These are phyloP conservation scores for Itoplectis maculator DNA, from an alignment of 2,888 invertebrate genomes.

Conservation along the genomic window DNA sequence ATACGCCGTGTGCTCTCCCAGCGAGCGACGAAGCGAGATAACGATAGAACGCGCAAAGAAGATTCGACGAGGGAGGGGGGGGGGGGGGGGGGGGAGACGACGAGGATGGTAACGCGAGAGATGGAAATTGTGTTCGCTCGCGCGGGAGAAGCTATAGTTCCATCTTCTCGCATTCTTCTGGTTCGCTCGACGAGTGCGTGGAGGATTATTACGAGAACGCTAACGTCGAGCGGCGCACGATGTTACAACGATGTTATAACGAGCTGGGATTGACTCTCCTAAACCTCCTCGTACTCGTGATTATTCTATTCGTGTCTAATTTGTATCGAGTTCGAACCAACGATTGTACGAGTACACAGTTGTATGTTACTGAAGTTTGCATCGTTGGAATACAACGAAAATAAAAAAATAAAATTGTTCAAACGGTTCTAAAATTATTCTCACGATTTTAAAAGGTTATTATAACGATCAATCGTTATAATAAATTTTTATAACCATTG, in stretches of 20 bases:
- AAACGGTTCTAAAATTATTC: too few species aligned
- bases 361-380: too few species aligned
- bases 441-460: too few species aligned
- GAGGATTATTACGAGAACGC: conserved; percentile 49
- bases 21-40: conserved; percentile 26
- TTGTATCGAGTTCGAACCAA: too few species aligned
- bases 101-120: conserved; percentile 17
- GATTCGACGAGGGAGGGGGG: conserved; percentile 9
- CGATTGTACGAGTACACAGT: too few species aligned
- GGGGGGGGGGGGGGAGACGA: not conserved
- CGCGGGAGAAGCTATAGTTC: conserved; percentile 29
- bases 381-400: too few species aligned
- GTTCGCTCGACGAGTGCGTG: conserved; percentile 36
- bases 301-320: not conserved
- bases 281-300: not conserved
- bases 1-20: conserved; percentile 36
- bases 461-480: too few species aligned
- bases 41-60: conserved; percentile 42
- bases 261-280: conserved; percentile 30
- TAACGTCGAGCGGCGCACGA: conserved; percentile 1
- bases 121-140: conserved; percentile 46
- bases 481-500: too few species aligned
- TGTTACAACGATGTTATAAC: conserved; percentile 42
- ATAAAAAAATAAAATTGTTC: too few species aligned
- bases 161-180: conserved; percentile 24